These are phyloP conservation scores for Rhinoraja longicauda DNA, from an alignment of 2,797 vertebrate genomes.

Conservation along the genomic window DNA sequence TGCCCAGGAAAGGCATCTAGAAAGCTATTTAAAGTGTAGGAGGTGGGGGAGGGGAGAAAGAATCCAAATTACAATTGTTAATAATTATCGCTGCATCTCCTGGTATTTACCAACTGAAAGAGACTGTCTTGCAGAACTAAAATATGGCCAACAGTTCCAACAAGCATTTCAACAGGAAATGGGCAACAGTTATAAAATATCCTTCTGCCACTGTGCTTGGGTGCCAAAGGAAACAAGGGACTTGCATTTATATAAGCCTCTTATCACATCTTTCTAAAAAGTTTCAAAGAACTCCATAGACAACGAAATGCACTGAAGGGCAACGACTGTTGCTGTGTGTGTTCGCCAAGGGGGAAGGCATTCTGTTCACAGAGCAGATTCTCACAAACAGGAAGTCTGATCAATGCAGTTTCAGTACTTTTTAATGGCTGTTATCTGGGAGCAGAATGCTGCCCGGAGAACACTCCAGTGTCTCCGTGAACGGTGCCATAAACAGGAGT, in stretches of 20 bases:
- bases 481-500: background rate
- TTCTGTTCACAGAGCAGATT: background rate
- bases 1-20: background rate
- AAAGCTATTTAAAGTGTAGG: background rate
- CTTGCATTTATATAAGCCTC: background rate
- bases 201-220: background rate
- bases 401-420: background rate
- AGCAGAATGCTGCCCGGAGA: background rate
- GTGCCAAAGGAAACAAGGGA: conserved; percentile 5
- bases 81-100: background rate
- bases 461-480: background rate
- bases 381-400: background rate
- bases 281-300: background rate
- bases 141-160: background rate
- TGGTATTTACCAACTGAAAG: background rate
- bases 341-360: background rate
- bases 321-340: background rate
- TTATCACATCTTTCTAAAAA: background rate
- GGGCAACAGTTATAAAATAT: conserved; percentile 21
- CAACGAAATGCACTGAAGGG: background rate
- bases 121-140: background rate
- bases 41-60: background rate
- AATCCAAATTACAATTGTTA: background rate
- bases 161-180: conserved; percentile 15
- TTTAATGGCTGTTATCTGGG: background rate